Evolutionary conservation across 2,113 vertebrate genomes (phyloP), one percentile per base, ranked within the genome.

Genomic region (Coptodon rendalli): DNA sequence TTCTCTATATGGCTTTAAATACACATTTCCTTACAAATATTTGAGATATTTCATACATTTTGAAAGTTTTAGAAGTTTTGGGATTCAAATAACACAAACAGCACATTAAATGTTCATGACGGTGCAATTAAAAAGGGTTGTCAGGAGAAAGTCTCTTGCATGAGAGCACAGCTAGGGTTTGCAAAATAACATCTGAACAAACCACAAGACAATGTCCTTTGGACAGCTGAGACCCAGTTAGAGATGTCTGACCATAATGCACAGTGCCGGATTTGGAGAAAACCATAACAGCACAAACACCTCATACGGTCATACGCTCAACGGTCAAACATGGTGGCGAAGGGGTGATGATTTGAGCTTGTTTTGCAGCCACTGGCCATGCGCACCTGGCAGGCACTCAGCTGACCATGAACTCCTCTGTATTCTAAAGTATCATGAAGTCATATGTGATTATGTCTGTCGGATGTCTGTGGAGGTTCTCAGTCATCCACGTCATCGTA

Each of bases 371-470:
- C 34, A 68, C 36, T 13, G 5, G 12, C 19, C 11, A 5, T 24
- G 63, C 11, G 19, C 63, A 38, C 63, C 63, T 68, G 36, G 63
- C 36, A 40, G 36, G 7, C 36, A 68, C 36, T 40, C 11, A 68
- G 63, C n/a, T 13, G 19, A 68, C 63, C n/a, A 5, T 68, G 63
- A 68, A 68, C n/a, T 24, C 36, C 11, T 68, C 63, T 40, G 63
- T 68, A 40, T 38, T 38, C 63, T 38, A 68, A 68, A 68, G 1
- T 22, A 71, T 22, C 12, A 22, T 71, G 5, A 22, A 14, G 12
- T 71, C n/a, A 40, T 40, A 71, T 0, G 7, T 71, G 0, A 68
- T 1, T n/a, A 38, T 36, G 19, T 71, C n/a, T 68, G 36, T 40
- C 63, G 34, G 59, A 61, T 34, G 59, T 63, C 59, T 34, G 0